Conservation (phyloP, 2,888 invertebrate genomes). For the Melanchra persicariae region DNA sequence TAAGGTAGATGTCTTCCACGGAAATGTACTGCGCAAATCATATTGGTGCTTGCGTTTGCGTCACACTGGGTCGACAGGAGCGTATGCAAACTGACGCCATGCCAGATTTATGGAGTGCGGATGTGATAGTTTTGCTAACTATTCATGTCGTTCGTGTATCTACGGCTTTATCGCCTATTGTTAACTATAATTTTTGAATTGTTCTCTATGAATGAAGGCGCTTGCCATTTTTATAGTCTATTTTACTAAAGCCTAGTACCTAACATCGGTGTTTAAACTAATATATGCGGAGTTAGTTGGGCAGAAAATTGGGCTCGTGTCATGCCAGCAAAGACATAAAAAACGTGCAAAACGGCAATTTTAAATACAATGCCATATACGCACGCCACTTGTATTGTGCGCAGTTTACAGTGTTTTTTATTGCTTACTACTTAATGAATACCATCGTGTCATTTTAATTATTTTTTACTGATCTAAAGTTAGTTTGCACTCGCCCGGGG, state of each 20-base stretch:
- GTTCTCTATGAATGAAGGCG: slow-evolving; percentile 48
- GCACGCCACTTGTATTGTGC: slow-evolving; percentile 55
- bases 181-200: slow-evolving; percentile 57
- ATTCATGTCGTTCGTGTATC: slow-evolving; percentile 59
- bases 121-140: slow-evolving; percentile 75
- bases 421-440: slow-evolving; percentile 53
- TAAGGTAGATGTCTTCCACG: slow-evolving; percentile 66
- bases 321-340: slow-evolving; percentile 23
- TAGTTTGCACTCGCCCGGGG: slow-evolving; percentile 64
- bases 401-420: slow-evolving; percentile 50
- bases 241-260: slow-evolving; percentile 35
- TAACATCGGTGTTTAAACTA: slow-evolving; percentile 38
- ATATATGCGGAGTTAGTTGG: slow-evolving; percentile 41
- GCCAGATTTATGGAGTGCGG: slow-evolving; percentile 66
- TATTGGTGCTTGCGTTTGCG: slow-evolving; percentile 74
- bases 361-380: slow-evolving; percentile 61
- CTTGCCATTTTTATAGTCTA: slow-evolving; percentile 35
- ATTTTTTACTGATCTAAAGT: slow-evolving; percentile 66
- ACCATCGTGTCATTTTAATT: slow-evolving; percentile 56
- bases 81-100: slow-evolving; percentile 67
- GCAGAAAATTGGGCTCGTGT: slow-evolving; percentile 44
- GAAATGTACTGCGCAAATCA: slow-evolving; percentile 75
- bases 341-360: slow-evolving; percentile 52
- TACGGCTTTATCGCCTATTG: slow-evolving; percentile 63
- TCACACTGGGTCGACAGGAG: slow-evolving; percentile 68